Base-by-base conservation (phyloP, 2,113 vertebrate species). In the Caloenas nicobarica region DNA sequence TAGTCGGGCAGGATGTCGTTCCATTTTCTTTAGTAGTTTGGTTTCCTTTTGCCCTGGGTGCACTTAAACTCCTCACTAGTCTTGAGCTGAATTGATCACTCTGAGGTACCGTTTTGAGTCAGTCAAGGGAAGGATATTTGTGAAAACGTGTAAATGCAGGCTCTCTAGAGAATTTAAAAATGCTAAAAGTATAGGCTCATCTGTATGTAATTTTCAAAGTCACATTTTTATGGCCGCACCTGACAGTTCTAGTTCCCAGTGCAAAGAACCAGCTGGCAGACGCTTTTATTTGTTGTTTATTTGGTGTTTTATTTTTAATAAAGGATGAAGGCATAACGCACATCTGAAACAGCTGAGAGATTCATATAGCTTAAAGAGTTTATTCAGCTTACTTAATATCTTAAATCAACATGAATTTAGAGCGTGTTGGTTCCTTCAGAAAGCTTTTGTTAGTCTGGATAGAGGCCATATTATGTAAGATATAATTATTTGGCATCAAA, bases 11-110 rank as follows among this genome's bases (percentile, higher is more conserved):
- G 87, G 77, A 50, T 84, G 77, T 33, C 71, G 79, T 71, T 91
- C 76, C 85, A 64, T 85, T 89, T 91, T 81, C 84, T 81, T 25
- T 42, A 66, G 46, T 11, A 60, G 40, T 88, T 72, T 88, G 86
- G 42, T 91, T 96, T 95, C 89, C 71, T 86, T 86, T 81, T 86
- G 94, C 86, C 79, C 54, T 71, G 42, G 15, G 38, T 36, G 38
- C 54, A 42, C 56, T 58, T 57, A 53, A 38, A 51, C 82, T 72
- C 9, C 0, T 79, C 86, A 13, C 61, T 57, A 14, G 17, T 17
- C 58, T 21, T 65, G 46, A 11, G 31, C 68, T 78, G 68, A 77
- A 57, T 25, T 57, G 72, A 5, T 62, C 72, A 73, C 60, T 57
- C 61, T 29, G 22, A 90, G 79, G 74, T 50, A 16, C n/a, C 71